Percentiles rank a stretch among this genome's conserved stretches.
Conservation (phyloP, 1,140 invertebrate species). For the Cylas formicarius region DNA sequence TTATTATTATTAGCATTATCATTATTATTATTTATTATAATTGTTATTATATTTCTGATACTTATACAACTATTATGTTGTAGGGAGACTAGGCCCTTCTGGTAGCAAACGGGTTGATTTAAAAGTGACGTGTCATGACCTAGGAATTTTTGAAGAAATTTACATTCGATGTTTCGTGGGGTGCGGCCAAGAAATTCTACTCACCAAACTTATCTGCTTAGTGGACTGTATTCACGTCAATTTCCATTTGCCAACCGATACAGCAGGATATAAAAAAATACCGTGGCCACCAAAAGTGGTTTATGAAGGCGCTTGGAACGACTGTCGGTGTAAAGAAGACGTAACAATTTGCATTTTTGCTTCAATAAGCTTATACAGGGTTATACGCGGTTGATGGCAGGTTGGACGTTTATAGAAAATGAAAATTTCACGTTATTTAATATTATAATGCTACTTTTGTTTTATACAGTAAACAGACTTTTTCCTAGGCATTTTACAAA, state of each 20-base stretch:
- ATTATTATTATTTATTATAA: background rate
- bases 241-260: constrained; percentile 26
- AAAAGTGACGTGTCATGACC: constrained; percentile 19
- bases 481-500: no score
- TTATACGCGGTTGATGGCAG: no score
- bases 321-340: constrained; percentile 16
- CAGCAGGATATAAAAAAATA: constrained; percentile 16
- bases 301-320: constrained; percentile 19
- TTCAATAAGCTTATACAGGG: no score
- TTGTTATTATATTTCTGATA: background rate
- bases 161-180: constrained; percentile 31
- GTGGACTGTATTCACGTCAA: constrained; percentile 26
- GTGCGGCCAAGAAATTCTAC: constrained; percentile 15
- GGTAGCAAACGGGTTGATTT: constrained; percentile 18
- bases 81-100: constrained; percentile 10
- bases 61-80: background rate
- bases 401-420: no score
- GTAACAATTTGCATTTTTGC: no score
- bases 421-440: no score
- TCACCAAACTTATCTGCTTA: constrained; percentile 25
- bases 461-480: no score
- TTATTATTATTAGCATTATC: constrained; percentile 2
- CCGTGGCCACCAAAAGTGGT: constrained; percentile 30
- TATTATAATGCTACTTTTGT: no score
- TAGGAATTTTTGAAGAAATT: constrained; percentile 29